Conservation (phyloP, 2,113 vertebrate genomes). For the Ondatra zibethicus region DNA sequence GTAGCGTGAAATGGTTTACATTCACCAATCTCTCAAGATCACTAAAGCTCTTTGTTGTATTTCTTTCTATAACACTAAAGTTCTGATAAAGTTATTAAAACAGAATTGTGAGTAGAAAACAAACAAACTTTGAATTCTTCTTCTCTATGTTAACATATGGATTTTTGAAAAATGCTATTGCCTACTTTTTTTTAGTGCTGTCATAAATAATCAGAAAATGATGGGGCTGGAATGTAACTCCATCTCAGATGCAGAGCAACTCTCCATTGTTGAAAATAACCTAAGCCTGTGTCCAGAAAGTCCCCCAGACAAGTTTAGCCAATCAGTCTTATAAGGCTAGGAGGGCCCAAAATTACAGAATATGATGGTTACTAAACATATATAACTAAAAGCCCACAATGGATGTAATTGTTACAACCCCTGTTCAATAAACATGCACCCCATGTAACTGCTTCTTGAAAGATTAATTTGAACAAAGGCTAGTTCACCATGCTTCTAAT, state of each 20-base stretch:
- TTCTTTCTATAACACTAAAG: background rate
- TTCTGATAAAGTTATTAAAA: conserved; percentile 23
- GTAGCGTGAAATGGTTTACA: background rate
- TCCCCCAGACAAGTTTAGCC: background rate
- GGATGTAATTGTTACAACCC: background rate
- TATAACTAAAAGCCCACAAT: background rate
- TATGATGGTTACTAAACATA: background rate
- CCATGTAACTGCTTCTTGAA: background rate
- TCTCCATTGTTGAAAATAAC: background rate
- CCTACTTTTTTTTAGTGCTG: background rate
- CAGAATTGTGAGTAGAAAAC: background rate
- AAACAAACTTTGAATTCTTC: background rate
- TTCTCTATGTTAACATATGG: background rate
- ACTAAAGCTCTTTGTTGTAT: background rate
- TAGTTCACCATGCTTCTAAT: background rate
- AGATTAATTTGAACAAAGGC: background rate
- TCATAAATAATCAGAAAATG: conserved; percentile 13
- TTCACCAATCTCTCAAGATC: background rate
- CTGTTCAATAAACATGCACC: background rate
- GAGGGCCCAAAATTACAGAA: background rate
- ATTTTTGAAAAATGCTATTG: background rate
- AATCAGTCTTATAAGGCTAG: background rate
- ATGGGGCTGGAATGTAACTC: background rate
- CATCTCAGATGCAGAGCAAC: background rate
- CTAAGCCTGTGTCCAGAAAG: background rate